Conservation (phyloP, 2,888 invertebrate species). For the Idaea straminata region DNA sequence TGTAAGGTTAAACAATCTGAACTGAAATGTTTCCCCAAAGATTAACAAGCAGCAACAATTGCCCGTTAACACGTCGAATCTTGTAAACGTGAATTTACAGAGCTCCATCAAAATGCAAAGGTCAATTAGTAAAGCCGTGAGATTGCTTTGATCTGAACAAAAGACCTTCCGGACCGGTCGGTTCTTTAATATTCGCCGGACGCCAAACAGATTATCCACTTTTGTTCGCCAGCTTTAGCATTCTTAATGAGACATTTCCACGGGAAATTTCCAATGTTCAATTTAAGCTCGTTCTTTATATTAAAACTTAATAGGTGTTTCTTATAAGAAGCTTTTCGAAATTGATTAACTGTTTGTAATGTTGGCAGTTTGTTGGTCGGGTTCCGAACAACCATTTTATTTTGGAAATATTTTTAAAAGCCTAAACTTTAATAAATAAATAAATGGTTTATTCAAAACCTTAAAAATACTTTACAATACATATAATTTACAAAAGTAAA, state of each 20-base stretch:
- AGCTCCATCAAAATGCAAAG: slow-evolving; percentile 59
- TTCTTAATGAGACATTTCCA: slow-evolving; percentile 67
- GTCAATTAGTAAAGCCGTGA: slow-evolving; percentile 63
- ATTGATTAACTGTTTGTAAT: slow-evolving; percentile 9
- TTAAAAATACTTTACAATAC: no score
- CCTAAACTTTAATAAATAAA: no score
- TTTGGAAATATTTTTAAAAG: background rate
- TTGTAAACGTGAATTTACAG: slow-evolving; percentile 25
- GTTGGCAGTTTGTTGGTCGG: background rate
- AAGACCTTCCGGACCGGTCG: slow-evolving; percentile 56
- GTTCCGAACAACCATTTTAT: background rate
- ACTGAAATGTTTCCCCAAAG: background rate
- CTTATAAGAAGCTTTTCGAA: slow-evolving; percentile 11
- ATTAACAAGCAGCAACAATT: slow-evolving; percentile 6
- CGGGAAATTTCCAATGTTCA: slow-evolving; percentile 52
- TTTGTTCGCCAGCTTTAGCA: slow-evolving; percentile 66
- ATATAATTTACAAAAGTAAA: no score
- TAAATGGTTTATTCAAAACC: no score
- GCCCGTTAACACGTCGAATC: slow-evolving; percentile 9
- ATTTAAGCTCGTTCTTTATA: slow-evolving; percentile 39
- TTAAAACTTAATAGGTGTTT: slow-evolving; percentile 34
- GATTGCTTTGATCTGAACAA: slow-evolving; percentile 68
- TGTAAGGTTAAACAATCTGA: background rate
- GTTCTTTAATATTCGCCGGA: slow-evolving; percentile 68
- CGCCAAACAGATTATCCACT: slow-evolving; percentile 72